Percentiles rank a stretch among this genome's conserved stretches.
These are phyloP conservation scores for Pardosa pseudoannulata DNA, from an alignment of 2,888 invertebrate genomes.

Conservation along the genomic window DNA sequence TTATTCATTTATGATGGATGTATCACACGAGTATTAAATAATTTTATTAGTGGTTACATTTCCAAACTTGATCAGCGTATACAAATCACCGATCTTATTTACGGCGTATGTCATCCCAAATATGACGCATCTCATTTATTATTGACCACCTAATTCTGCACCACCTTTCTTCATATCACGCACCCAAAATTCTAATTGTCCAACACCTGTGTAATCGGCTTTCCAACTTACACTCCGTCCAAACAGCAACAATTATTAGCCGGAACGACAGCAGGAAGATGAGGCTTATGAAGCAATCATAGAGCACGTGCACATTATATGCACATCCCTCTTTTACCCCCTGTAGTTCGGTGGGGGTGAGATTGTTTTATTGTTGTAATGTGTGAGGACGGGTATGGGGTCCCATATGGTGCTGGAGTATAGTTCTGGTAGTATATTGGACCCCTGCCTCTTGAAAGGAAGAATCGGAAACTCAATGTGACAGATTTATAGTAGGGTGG, in stretches of 20 bases:
- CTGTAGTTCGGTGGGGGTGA: constrained; percentile 21
- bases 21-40: too few species aligned
- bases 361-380: constrained; percentile 49
- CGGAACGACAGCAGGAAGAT: constrained; percentile 47
- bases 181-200: not conserved
- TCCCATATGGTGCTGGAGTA: constrained; percentile 59
- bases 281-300: constrained; percentile 68
- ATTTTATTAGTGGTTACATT: too few species aligned
- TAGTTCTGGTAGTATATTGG: constrained; percentile 22
- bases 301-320: constrained; percentile 22
- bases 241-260: constrained; percentile 10
- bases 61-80: too few species aligned
- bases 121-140: too few species aligned
- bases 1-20: too few species aligned
- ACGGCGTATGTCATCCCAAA: too few species aligned
- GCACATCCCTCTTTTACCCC: constrained; percentile 9
- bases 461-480: constrained; percentile 25
- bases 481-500: constrained; percentile 12
- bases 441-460: constrained; percentile 28
- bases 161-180: not conserved
- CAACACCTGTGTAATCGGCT: constrained; percentile 47
- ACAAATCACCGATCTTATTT: too few species aligned
- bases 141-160: not conserved
- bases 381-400: constrained; percentile 24
- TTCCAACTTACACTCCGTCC: constrained; percentile 20